Conservation (phyloP, 2,797 vertebrate genomes). For the Valencia hispanica region DNA sequence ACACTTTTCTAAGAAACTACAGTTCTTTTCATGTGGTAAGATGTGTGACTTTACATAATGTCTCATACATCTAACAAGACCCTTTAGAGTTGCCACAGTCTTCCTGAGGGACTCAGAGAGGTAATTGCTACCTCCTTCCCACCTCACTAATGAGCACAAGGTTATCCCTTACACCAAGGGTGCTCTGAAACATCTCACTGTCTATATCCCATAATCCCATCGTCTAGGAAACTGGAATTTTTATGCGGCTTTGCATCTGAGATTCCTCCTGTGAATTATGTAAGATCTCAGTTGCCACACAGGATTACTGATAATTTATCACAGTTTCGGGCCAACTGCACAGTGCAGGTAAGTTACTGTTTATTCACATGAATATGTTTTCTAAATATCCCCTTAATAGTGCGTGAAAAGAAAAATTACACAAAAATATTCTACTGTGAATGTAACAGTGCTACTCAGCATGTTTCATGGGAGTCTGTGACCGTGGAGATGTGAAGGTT, state of each 20-base stretch:
- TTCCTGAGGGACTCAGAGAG: constrained; percentile 51
- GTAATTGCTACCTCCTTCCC: constrained; percentile 67
- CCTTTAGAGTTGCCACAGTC: constrained; percentile 45
- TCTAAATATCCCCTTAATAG: neutral
- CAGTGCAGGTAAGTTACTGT: neutral
- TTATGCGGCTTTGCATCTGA: constrained; percentile 32
- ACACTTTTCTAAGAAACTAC: neutral
- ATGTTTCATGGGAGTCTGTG: constrained; percentile 75
- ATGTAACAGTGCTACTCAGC: constrained; percentile 31
- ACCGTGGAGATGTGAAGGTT: constrained; percentile 67
- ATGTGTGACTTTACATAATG: constrained; percentile 28
- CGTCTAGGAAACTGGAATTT: constrained; percentile 68
- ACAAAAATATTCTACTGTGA: neutral
- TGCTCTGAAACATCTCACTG: constrained; percentile 44
- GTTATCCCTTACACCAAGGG: constrained; percentile 51
- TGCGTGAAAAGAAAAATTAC: neutral
- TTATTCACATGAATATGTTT: neutral
- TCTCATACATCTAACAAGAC: constrained; percentile 69
- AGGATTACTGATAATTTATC: constrained; percentile 33
- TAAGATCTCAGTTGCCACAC: constrained; percentile 18
- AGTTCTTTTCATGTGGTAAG: neutral
- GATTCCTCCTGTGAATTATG: constrained; percentile 32
- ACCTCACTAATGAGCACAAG: constrained; percentile 71
- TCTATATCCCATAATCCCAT: constrained; percentile 59
- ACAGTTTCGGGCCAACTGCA: constrained; percentile 3